phyloP scores from a whole-genome alignment of 64 coral and sea anemone species.

The Actinia equina region DNA sequence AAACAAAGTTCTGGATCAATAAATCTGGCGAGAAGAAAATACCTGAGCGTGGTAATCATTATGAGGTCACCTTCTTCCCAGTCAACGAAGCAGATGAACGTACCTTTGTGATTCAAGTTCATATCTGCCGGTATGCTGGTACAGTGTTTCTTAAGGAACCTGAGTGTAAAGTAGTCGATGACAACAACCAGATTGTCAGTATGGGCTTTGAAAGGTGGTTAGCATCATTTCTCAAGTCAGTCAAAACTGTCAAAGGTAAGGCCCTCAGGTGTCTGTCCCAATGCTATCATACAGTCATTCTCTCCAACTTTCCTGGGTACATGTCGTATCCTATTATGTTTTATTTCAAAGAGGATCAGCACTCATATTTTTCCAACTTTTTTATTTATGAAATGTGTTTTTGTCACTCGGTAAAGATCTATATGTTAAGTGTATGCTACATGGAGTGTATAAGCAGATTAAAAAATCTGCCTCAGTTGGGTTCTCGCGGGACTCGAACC shows the following conservation, averaged over 20 bases:
- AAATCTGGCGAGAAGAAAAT: background rate
- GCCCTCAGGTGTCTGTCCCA: too few relatives aligned
- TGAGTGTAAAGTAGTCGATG: background rate
- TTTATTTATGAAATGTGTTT: too few relatives aligned
- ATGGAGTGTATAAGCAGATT: too few relatives aligned
- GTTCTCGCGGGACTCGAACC: too few relatives aligned
- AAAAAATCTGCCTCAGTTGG: too few relatives aligned
- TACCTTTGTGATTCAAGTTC: background rate
- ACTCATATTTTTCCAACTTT: too few relatives aligned
- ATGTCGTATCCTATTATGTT: too few relatives aligned
- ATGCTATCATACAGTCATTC: too few relatives aligned
- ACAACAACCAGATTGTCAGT: background rate
- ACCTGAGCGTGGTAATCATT: background rate
- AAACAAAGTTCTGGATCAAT: constrained; percentile 3
- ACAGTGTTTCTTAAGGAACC: background rate
- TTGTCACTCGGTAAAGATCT: too few relatives aligned
- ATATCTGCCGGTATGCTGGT: constrained; percentile 7
- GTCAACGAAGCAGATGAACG: background rate
- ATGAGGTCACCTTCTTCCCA: background rate
- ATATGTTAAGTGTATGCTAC: too few relatives aligned
- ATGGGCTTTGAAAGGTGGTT: background rate
- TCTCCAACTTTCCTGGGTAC: too few relatives aligned
- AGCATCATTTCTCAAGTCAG: background rate
- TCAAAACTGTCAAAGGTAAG: background rate
- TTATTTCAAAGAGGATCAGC: too few relatives aligned